Conservation (phyloP, 2,888 invertebrate species). For the Halictus quadricinctus region DNA sequence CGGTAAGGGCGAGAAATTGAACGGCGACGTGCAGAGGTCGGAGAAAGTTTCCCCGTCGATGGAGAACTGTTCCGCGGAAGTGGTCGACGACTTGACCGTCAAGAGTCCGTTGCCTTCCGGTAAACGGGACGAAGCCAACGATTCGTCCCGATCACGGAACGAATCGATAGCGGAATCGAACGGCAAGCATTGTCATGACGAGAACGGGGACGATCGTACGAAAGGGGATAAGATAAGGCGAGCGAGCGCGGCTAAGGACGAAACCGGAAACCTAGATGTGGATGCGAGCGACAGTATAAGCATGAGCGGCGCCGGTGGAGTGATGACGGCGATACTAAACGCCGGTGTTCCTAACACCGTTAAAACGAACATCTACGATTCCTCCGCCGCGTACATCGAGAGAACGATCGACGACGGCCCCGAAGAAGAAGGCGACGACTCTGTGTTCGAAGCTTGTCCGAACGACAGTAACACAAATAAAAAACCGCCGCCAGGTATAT, state of each 20-base stretch:
- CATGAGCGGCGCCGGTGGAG: conserved; percentile 33
- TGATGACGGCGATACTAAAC: conserved; percentile 21
- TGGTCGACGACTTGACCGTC: conserved; percentile 51
- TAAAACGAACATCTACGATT: conserved; percentile 68
- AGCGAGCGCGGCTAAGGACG: conserved; percentile 14
- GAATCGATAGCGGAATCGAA: conserved; percentile 32
- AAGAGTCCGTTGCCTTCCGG: conserved; percentile 56
- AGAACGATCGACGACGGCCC: conserved; percentile 77
- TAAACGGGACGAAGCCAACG: conserved; percentile 46
- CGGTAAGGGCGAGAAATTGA: conserved; percentile 43
- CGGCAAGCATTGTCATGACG: background rate
- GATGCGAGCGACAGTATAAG: conserved; percentile 23
- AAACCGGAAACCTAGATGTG: conserved; percentile 9
- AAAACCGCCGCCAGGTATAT: conserved; percentile 62
- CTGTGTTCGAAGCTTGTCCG: conserved; percentile 77
- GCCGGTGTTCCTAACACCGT: conserved; percentile 22
- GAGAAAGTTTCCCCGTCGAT: conserved; percentile 45
- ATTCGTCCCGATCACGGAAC: conserved; percentile 25
- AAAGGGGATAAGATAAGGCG: conserved; percentile 24
- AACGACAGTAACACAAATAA: conserved; percentile 49
- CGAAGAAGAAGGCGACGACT: conserved; percentile 80
- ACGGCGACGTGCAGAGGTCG: conserved; percentile 52
- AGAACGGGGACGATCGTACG: conserved; percentile 31
- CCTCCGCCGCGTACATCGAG: conserved; percentile 76
- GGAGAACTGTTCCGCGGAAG: conserved; percentile 39